Conservation (phyloP, 2,113 vertebrate species). For the Mormyrus lacerda region DNA sequence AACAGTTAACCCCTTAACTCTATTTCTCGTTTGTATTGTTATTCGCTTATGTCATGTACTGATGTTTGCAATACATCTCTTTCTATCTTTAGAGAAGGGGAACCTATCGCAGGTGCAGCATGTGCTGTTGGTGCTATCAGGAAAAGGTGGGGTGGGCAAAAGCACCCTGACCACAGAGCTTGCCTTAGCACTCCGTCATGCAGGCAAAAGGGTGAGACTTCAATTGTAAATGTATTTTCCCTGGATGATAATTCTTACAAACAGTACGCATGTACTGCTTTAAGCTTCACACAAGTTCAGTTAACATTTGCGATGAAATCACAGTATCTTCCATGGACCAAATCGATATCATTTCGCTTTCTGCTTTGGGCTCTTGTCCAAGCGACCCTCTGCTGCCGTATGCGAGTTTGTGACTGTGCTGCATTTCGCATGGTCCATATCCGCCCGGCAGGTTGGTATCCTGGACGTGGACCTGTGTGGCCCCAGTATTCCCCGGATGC, state of each 20-base stretch:
- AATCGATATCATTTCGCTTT: not conserved
- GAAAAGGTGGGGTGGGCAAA: constrained; percentile 93
- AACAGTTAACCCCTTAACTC: not conserved
- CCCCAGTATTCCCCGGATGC: constrained; percentile 89
- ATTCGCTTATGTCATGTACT: not conserved
- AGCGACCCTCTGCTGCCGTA: not conserved
- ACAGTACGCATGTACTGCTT: not conserved
- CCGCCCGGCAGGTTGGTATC: constrained; percentile 75
- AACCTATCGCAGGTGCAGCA: constrained; percentile 67
- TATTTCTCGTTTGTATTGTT: not conserved
- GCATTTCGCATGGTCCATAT: not conserved
- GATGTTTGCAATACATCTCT: not conserved
- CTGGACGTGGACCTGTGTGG: constrained; percentile 90
- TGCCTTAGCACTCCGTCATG: constrained; percentile 69
- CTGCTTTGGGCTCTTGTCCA: not conserved
- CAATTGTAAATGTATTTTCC: not conserved
- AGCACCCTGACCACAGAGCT: constrained; percentile 84
- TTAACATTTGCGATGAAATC: not conserved
- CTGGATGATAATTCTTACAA: not conserved
- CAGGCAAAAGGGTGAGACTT: constrained; percentile 73
- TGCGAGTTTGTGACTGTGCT: rapidly evolving
- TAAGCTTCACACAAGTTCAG: not conserved
- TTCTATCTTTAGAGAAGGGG: constrained; percentile 39
- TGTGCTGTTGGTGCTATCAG: constrained; percentile 81
- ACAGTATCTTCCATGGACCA: not conserved